Evolutionary conservation across 2,888 invertebrate genomes (phyloP), one percentile per base, ranked within the genome.

Genomic region (Morpho helenor): DNA sequence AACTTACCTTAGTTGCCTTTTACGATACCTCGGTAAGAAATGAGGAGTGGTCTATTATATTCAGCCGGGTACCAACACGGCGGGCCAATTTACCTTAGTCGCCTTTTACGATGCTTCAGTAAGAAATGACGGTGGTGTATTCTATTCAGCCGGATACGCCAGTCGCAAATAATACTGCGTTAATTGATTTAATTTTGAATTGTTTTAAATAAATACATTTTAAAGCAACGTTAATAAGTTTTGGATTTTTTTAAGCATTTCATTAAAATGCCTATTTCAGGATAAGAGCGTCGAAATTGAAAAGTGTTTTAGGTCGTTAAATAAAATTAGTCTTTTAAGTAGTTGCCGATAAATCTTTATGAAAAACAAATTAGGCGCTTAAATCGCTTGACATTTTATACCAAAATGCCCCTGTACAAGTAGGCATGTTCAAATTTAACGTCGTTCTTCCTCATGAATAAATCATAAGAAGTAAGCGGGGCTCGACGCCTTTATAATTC

Each of bases 391-490:
- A 79, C 78, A 76, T 82, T 74, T 79, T 76, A 74, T 73, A 78
- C 74, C 76, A 75, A 79, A 83, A 80, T 77, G 76, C 76, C 74
- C 72, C 66, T 58, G 71, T 71, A 70, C 78, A 75, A 83, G 80
- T 77, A 76, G 82, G 84, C 84, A 80, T 84, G 86, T 82, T 87
- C 84, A 84, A 87, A 88, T 87, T 86, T 82, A 79, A 80, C 85
- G 78, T 79, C 79, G 78, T 75, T 78, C 80, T 76, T 73, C 72
- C 83, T 90, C 87, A 90, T 90, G 89, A 89, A 89, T 90, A 89
- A 89, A 89, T 89, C 89, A 90, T 89, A 87, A 84, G 86, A 85
- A 84, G 79, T 84, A 80, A 84, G 82, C 84, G 79, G 75, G 84
- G 78, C 81, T 78, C 79, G 75, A 75, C 82, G 85, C 87, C 85